These are phyloP conservation scores for Melipona beecheii DNA, from an alignment of 2,888 invertebrate genomes.

Conservation along the genomic window DNA sequence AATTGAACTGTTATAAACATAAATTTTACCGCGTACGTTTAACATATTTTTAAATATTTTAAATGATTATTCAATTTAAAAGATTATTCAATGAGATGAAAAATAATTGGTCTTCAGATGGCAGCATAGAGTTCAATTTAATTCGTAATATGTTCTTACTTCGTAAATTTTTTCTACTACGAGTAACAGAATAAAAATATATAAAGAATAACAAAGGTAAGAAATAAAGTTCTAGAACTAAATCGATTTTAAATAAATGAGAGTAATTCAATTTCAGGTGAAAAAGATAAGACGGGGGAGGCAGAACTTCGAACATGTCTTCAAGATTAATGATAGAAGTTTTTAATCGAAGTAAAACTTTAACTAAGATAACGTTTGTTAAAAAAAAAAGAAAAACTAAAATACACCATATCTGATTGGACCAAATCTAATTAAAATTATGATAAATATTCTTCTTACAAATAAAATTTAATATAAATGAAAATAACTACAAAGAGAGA, in stretches of 20 bases:
- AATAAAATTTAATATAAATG: background rate
- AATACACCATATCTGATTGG: background rate
- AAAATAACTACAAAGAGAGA: background rate
- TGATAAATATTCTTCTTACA: background rate
- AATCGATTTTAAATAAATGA: background rate
- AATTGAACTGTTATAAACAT: background rate
- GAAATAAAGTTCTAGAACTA: background rate
- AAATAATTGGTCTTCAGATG: background rate
- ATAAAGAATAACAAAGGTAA: background rate
- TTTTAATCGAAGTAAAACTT: slow-evolving; percentile 1
- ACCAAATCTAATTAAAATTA: background rate
- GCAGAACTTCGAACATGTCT: background rate
- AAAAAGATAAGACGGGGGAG: background rate
- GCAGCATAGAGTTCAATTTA: background rate
- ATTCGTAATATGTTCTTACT: background rate
- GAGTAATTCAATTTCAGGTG: background rate
- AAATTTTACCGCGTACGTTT: background rate
- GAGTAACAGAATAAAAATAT: background rate
- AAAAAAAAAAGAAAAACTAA: background rate
- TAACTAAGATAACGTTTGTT: background rate
- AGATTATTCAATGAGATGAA: background rate
- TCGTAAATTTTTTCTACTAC: background rate
- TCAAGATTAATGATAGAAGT: slow-evolving; percentile 5
- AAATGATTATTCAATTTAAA: background rate
- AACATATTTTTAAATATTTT: background rate